A percentile compares a stretch with the other conserved stretches of the same genome.
Conservation (phyloP, 2,888 invertebrate genomes). For the Eupithecia pulchellata region DNA sequence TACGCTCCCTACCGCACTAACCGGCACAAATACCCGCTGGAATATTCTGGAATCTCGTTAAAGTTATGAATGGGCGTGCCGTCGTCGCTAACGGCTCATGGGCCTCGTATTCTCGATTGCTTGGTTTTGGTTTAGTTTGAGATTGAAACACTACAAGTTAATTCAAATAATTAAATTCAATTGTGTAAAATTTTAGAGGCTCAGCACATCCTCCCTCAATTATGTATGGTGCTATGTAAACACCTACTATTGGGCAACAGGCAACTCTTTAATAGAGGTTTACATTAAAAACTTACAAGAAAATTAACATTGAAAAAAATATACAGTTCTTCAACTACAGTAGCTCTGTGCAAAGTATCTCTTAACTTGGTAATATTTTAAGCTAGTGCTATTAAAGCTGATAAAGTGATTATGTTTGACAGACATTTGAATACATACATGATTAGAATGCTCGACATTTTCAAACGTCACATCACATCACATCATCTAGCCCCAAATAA, state of each 20-base stretch:
- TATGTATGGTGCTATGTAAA: no score
- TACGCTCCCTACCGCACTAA: conserved; percentile 27
- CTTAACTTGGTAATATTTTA: no score
- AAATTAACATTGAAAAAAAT: no score
- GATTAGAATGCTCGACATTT: neutral
- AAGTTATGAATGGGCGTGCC: conserved; percentile 41
- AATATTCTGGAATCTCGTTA: conserved; percentile 48
- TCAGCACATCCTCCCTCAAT: neutral
- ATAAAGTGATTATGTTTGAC: neutral
- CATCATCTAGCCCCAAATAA: no score
- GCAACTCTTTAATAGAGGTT: no score
- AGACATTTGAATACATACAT: neutral
- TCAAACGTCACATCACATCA: no score
- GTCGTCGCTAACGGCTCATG: conserved; percentile 29
- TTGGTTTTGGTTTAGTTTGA: conserved; percentile 4
- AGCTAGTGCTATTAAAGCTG: neutral
- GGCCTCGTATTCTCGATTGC: conserved; percentile 23
- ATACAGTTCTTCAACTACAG: no score
- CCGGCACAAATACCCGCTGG: conserved; percentile 25
- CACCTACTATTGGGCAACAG: no score
- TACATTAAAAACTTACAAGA: no score
- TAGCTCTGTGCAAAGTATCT: no score
- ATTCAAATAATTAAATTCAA: neutral
- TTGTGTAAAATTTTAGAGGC: neutral
- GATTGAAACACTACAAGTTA: neutral